These are phyloP conservation scores for Antigone vipio DNA, from an alignment of 2,113 vertebrate genomes.

Conservation along the genomic window DNA sequence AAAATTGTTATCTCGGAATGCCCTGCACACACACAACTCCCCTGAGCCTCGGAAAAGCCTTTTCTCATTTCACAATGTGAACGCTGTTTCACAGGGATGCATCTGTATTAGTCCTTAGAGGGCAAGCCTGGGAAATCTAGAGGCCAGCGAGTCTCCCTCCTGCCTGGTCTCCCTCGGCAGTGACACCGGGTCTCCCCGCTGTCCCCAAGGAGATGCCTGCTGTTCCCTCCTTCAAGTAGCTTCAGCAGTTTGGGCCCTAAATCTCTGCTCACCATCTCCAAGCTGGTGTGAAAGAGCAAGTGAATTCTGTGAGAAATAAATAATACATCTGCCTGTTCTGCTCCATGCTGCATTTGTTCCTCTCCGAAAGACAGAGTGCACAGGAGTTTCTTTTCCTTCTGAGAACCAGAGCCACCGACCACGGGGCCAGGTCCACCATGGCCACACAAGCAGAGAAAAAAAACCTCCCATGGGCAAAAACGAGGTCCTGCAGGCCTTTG, in stretches of 20 bases:
- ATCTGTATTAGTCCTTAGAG: neutral
- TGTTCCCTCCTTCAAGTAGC: neutral
- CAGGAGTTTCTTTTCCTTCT: neutral
- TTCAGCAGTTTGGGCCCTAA: neutral
- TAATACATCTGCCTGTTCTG: neutral
- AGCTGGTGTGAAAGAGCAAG: neutral
- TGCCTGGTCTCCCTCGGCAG: neutral
- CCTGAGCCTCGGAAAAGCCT: neutral
- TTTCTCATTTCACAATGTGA: neutral
- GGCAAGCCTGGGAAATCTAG: neutral
- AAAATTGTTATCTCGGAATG: neutral
- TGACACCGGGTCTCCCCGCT: fast-evolving
- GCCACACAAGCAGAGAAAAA: neutral
- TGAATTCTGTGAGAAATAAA: neutral
- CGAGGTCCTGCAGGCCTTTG: neutral
- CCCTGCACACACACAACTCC: neutral
- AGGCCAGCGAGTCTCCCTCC: neutral
- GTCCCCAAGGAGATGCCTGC: neutral
- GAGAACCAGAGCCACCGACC: neutral
- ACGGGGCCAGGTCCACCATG: fast-evolving
- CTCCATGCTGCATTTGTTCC: fast-evolving
- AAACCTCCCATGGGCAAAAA: neutral
- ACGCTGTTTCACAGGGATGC: neutral
- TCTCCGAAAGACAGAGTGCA: neutral
- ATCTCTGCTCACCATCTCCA: neutral